A percentile compares a stretch with the other conserved stretches of the same genome.
phyloP scores from a whole-genome alignment of 2,888 invertebrate genomes.

The Dromius quadrimaculatus region DNA sequence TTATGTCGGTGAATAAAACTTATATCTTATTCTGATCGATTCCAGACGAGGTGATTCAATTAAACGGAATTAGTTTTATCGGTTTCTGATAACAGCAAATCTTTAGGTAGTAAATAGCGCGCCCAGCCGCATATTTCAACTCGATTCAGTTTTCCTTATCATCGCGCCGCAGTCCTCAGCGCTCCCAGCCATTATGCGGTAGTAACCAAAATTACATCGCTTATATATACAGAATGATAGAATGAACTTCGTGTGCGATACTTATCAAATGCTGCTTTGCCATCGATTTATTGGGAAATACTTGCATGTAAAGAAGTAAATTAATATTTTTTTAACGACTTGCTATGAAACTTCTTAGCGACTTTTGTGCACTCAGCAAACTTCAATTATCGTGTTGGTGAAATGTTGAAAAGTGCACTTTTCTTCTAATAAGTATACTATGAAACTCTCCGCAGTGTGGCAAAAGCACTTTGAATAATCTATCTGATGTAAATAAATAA shows the following conservation, averaged over 20 bases:
- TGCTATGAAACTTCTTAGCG: too few species aligned
- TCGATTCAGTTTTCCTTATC: constrained; percentile 36
- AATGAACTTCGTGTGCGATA: constrained; percentile 30
- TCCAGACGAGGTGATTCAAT: constrained; percentile 2
- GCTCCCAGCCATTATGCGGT: constrained; percentile 41
- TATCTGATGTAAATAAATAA: too few species aligned
- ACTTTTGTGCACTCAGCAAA: too few species aligned
- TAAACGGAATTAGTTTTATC: constrained; percentile 8
- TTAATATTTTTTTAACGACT: too few species aligned
- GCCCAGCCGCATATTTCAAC: constrained; percentile 21
- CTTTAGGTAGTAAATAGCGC: constrained; percentile 5
- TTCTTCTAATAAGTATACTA: too few species aligned
- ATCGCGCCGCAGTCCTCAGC: constrained; percentile 29
- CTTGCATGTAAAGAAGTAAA: too few species aligned
- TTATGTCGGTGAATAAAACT: constrained; percentile 2
- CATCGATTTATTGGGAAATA: constrained; percentile 14
- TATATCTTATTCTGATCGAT: neutral
- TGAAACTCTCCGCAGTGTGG: too few species aligned
- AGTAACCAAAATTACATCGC: constrained; percentile 37
- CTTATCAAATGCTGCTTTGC: constrained; percentile 10
- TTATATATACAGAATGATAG: constrained; percentile 42
- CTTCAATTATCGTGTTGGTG: too few species aligned
- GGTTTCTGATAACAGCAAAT: constrained; percentile 31
- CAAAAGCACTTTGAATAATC: too few species aligned
- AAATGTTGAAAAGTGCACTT: too few species aligned